phyloP scores from a whole-genome alignment of 1,140 invertebrate species.

The Drosophila triauraria region DNA sequence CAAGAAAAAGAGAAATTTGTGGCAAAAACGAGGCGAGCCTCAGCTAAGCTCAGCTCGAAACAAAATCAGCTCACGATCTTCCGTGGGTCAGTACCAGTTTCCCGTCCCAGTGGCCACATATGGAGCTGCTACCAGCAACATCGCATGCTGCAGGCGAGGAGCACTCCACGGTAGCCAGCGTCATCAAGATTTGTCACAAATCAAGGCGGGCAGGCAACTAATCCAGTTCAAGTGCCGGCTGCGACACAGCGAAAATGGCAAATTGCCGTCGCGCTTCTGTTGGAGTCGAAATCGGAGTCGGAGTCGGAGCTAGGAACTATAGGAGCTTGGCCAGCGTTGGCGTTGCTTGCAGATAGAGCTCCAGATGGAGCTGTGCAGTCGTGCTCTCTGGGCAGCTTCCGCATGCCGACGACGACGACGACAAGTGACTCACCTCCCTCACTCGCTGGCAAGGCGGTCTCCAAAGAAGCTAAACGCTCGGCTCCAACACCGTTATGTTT shows the following conservation, averaged over 20 bases:
- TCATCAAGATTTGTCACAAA: slow-evolving; percentile 83
- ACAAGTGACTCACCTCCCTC: slow-evolving; percentile 66
- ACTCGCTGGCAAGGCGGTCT: slow-evolving; percentile 12
- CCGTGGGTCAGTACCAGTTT: slow-evolving; percentile 30
- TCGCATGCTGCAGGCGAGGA: slow-evolving; percentile 61
- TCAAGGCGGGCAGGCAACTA: slow-evolving; percentile 76
- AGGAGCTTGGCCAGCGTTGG: slow-evolving; percentile 44
- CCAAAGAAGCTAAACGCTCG: slow-evolving; percentile 38
- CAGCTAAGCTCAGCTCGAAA: slow-evolving; percentile 23
- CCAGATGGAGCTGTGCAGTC: slow-evolving; percentile 45
- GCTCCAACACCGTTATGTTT: slow-evolving; percentile 66
- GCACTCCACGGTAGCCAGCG: slow-evolving; percentile 67
- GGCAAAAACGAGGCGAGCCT: slow-evolving; percentile 56
- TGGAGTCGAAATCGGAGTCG: slow-evolving; percentile 8
- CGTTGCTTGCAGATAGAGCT: slow-evolving; percentile 48
- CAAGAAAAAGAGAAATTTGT: slow-evolving; percentile 82
- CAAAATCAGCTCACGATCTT: slow-evolving; percentile 79
- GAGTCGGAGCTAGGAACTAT: slow-evolving; percentile 5
- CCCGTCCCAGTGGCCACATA: slow-evolving; percentile 49
- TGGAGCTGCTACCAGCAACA: slow-evolving; percentile 37
- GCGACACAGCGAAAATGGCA: slow-evolving; percentile 69
- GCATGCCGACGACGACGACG: slow-evolving; percentile 49
- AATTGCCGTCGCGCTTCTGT: slow-evolving; percentile 65
- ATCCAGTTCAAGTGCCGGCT: slow-evolving; percentile 77
- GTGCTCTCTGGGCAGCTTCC: slow-evolving; percentile 69